These are phyloP conservation scores for Heteromurus nitidus DNA, from an alignment of 2,888 invertebrate genomes.

Conservation along the genomic window DNA sequence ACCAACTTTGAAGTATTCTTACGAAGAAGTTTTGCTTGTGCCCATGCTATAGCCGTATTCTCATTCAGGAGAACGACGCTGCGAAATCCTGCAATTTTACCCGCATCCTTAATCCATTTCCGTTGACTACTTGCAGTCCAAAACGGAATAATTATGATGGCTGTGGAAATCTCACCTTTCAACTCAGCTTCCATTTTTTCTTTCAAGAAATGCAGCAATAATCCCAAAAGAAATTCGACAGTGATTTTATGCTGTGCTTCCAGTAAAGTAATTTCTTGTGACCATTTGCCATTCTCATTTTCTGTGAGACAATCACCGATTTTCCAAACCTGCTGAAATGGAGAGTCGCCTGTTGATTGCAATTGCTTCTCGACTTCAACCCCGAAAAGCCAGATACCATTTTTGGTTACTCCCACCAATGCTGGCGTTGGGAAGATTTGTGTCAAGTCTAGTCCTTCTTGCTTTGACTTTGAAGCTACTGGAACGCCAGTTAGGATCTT, in stretches of 20 bases:
- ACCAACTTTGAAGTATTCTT: not conserved
- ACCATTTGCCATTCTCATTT: not conserved
- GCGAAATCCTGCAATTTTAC: not conserved
- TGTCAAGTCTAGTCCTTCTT: not conserved
- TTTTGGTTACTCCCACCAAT: not conserved
- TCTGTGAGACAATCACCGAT: not conserved
- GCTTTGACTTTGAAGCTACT: no score
- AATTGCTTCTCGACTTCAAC: not conserved
- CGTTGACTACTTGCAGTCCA: slow-evolving; percentile 17
- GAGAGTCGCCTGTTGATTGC: not conserved
- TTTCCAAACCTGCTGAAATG: not conserved
- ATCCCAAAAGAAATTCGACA: slow-evolving; percentile 8
- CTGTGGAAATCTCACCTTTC: not conserved
- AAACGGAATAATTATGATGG: slow-evolving; percentile 7
- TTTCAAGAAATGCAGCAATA: not conserved
- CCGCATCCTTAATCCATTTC: not conserved
- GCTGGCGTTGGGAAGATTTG: not conserved
- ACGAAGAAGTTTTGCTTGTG: no score
- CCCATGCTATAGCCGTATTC: not conserved
- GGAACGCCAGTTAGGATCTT: not conserved
- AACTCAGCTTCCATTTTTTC: not conserved
- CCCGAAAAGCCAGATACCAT: not conserved
- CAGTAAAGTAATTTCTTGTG: not conserved
- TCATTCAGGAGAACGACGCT: not conserved
- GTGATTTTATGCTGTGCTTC: not conserved